Conservation (phyloP, 2,113 vertebrate genomes). For the Serinus canaria region DNA sequence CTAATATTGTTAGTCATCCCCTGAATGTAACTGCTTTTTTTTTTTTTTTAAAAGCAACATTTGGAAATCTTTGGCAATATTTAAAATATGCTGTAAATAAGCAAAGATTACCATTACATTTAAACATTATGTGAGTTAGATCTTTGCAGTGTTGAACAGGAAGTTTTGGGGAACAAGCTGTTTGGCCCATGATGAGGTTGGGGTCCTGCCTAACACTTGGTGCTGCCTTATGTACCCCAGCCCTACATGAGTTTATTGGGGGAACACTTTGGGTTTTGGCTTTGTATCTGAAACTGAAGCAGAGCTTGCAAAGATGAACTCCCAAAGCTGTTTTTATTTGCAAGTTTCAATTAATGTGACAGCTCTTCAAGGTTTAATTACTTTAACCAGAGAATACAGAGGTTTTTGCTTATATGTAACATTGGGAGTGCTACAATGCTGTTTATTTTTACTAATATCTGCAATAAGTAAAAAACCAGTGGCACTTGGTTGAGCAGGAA, state of each 20-base stretch:
- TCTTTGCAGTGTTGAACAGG: background rate
- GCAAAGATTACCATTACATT: background rate
- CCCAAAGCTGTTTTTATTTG: background rate
- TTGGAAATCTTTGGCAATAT: background rate
- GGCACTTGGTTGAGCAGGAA: background rate
- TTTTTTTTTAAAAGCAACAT: background rate
- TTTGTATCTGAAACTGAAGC: background rate
- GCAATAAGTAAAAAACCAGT: background rate
- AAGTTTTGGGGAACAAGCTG: background rate
- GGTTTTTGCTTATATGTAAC: background rate
- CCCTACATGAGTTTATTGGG: background rate
- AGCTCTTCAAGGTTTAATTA: background rate
- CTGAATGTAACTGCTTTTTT: background rate
- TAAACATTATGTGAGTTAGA: background rate
- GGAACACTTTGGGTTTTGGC: background rate
- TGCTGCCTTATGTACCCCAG: background rate
- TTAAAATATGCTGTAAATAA: constrained; percentile 10
- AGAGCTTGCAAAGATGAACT: background rate
- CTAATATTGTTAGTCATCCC: constrained; percentile 22
- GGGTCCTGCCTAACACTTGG: background rate
- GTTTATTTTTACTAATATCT: background rate
- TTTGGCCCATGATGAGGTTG: rapidly evolving
- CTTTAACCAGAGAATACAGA: background rate
- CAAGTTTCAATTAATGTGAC: background rate
- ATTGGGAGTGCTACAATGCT: background rate